Base-by-base conservation (phyloP, 2,113 vertebrate genomes). In the Chelonoidis abingdonii region DNA sequence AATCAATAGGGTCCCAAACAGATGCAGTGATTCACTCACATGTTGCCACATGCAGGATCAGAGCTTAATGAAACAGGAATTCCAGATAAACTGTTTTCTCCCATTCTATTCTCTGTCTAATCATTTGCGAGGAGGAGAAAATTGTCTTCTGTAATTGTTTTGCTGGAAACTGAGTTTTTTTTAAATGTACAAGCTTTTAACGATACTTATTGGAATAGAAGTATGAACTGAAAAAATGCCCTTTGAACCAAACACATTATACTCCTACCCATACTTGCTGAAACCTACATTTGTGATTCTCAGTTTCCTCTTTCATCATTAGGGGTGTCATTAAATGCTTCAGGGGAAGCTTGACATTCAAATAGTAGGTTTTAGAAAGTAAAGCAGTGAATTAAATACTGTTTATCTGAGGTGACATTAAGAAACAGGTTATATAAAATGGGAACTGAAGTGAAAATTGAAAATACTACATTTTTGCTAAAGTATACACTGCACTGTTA, bases 401-500 rank as follows among this genome's bases (percentile, higher is more conserved):
- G 10, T 89, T 81, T 76, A 5, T 69, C n/a, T 44, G 44, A 86
- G 35, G 5, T 50, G 13, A 1, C 16, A 56, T 52, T 65, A 53
- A 90, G 4, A 29, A 76, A 8, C 4, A 88, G 38, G 6, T 65
- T 90, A 52, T 22, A 62, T 5, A 79, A 65, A 80, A 47, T 50
- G 75, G 62, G 50, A 92, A 79, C 41, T 41, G 10, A 24, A 5
- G 10, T 86, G 69, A 96, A 83, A 62, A 57, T 13, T 59, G 83
- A 85, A 53, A 80, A 47, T 95, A 80, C n/a, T 27, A 24, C 89
- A 81, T 92, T 94, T 96, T 96, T 91, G 92, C 94, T 90, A 93
- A 96, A 93, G 78, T 82, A 65, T 21, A 81, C 80, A 25, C 38
- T 94, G 50, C 88, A 22, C 87, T 49, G 38, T 80, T 88, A 57